Evolutionary conservation across 1,140 invertebrate species (phyloP), one percentile per base, ranked within the genome.

Genomic region (Acromyrmex heyeri): DNA sequence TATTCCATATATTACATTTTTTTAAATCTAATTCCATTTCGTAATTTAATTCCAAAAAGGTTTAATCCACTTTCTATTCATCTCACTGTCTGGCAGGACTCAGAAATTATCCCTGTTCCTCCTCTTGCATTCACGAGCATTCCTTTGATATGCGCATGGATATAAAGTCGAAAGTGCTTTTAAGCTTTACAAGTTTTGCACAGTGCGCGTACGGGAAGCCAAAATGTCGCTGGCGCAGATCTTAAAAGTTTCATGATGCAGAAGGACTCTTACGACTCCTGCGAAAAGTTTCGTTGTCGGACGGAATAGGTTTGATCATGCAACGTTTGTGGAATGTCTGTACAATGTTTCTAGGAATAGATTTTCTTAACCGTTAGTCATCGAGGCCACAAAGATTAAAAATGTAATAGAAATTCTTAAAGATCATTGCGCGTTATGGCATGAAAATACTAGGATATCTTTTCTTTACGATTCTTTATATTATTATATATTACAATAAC

Each of bases 111-210:
- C 57, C 59, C 30, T 24, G 44, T 21, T 5, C 7, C 14, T 57
- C 34, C 30, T 61, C 1, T 8, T 6, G n/a, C 24, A 67, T 61
- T 67, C 72, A 48, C 38, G 27, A 57, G 21, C 57, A 78, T 85
- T 61, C 48, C 73, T 53, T 77, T 78, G 77, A 86, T 86, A 86
- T 34, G 65, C 77, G 64, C 77, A 62, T 72, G 38, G 65, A 27
- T 59, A 82, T 83, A 86, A 86, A 86, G 65, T 24, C 85, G 50
- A 70, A 86, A 82, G 85, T 86, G 87, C 88, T 86, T 91, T 87
- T 89, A 81, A 83, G 89, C 87, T 87, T 87, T 87, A 83, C 78
- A 90, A 88, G 85, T 91, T 86, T 82, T 48, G 86, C 61, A 70
- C 59, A 79, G 78, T 77, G 67, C 73, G 27, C 61, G 86, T 50